Evolutionary conservation across 2,888 invertebrate genomes (phyloP).

Genomic region (Diarsia dahlii): DNA sequence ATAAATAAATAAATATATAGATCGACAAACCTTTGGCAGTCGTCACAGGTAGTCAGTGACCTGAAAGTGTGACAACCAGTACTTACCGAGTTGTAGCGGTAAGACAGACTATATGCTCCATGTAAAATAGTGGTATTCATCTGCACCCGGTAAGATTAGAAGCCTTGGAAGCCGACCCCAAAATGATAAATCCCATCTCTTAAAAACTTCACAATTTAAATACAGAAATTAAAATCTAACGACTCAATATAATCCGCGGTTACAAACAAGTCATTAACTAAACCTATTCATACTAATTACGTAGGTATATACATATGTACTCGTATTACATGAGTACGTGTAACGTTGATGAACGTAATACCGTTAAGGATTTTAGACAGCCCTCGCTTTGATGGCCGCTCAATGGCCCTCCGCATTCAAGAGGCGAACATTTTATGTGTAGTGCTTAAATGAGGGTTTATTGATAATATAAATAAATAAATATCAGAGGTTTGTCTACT

Average conservation of each 20-base stretch:
- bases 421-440: slow-evolving; percentile 16
- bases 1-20: no score
- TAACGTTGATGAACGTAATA: slow-evolving; percentile 20
- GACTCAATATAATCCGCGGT: no score
- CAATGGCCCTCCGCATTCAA: slow-evolving; percentile 26
- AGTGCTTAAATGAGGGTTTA: background rate
- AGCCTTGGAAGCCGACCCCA: background rate
- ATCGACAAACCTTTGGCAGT: no score
- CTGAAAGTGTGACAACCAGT: no score
- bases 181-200: background rate
- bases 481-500: background rate
- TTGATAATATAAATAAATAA: slow-evolving; percentile 5
- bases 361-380: slow-evolving; percentile 45
- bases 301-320: background rate
- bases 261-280: no score
- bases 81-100: background rate
- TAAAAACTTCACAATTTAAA: background rate
- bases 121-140: background rate
- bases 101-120: background rate
- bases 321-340: slow-evolving; percentile 2
- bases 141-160: background rate
- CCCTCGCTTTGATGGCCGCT: slow-evolving; percentile 27
- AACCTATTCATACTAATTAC: slow-evolving; percentile 27
- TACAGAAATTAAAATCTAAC: no score
- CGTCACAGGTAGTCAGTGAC: no score